Evolutionary conservation across 2,113 vertebrate species (phyloP).

Genomic region (Macroglossus sobrinus): DNA sequence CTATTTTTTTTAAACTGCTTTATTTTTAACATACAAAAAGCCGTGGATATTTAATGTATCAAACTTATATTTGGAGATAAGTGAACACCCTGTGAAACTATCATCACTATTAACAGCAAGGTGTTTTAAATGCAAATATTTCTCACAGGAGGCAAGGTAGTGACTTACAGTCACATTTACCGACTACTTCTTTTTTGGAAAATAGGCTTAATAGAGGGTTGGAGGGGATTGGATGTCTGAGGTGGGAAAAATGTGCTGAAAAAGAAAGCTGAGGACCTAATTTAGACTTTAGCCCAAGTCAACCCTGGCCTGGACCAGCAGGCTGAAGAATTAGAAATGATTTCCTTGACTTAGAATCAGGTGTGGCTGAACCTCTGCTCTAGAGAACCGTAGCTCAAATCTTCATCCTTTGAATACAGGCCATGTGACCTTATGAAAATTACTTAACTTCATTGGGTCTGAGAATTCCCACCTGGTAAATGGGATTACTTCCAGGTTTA

Average conservation of each 20-base stretch:
- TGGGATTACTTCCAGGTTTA: background rate
- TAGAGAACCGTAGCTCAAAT: background rate
- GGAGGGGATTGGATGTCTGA: background rate
- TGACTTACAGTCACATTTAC: background rate
- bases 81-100: background rate
- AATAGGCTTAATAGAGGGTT: background rate
- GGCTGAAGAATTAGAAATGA: background rate
- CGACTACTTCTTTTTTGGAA: background rate
- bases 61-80: background rate
- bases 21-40: background rate
- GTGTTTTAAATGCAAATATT: slow-evolving; percentile 35
- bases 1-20: background rate
- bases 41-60: background rate
- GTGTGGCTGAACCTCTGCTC: background rate
- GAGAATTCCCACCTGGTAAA: background rate
- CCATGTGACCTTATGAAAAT: background rate
- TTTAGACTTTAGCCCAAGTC: background rate
- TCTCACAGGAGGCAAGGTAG: background rate
- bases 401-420: background rate
- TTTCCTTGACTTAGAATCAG: background rate
- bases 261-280: background rate
- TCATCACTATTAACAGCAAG: background rate
- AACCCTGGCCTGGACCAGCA: background rate
- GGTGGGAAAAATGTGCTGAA: background rate
- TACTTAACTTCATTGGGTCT: background rate